Base-by-base conservation (phyloP, 2,888 invertebrate genomes). In the Papilio protenor region DNA sequence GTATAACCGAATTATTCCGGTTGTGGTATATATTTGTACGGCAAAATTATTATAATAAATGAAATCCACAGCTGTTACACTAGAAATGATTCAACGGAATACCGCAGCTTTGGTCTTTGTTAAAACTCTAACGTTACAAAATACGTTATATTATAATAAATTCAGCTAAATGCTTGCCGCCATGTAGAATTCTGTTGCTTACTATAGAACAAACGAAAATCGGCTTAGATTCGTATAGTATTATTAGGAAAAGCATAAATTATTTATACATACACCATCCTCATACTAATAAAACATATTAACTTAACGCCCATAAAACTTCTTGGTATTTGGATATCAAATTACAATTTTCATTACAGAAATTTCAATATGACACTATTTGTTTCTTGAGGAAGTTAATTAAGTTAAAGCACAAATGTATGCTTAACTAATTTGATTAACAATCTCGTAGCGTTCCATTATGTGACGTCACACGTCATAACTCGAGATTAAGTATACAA, bases 61-160 rank as follows among this genome's bases (percentile, higher is more conserved):
- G 45, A 70, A 27, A 71, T 33, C n/a, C 71, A 33, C 74, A 75
- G 64, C 64, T 75, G 74, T 75, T 75, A 64, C 74, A 27, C 47
- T 61, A n/a, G 45, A 61, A 16, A 59, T 14, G 45, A 23, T 71
- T 12, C n/a, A 49, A 49, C 49, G 27, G 27, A 59, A 40, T 27
- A 18, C 72, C 33, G n/a, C 55, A 33, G 18, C 11, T 27, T 33
- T 11, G 52, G 55, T 33, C 27, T 55, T 33, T 55, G 18, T 55
- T 61, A 61, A 23, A 66, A 18, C n/a, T 75, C 18, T 61, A 2
- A 52, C 52, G 40, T 40, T 66, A 27, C 18, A 49, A 27, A 66
- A 61, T 23, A 52, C 45, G 12, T 70, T 70, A 14, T 10, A 71
- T 70, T 70, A 14, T 10, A 71, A 71, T 33, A 64, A 64, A 64